Evolutionary conservation across 2,888 invertebrate genomes (phyloP).

Genomic region (Mesorhabditis sp.): DNA sequence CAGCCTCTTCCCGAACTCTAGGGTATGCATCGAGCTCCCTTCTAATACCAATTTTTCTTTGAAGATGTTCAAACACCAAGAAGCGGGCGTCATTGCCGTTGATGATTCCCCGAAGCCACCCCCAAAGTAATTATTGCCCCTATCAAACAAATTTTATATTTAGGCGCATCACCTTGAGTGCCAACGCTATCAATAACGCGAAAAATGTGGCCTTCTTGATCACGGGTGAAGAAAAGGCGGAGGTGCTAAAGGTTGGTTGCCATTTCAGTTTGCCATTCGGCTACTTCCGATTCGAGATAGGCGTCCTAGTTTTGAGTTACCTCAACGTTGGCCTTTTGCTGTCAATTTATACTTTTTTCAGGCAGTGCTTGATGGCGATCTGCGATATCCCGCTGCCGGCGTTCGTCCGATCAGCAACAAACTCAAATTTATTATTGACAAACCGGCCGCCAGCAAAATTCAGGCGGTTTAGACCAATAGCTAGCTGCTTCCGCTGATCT

Average conservation of each 20-base stretch:
- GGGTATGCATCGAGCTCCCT: slow-evolving; percentile 9
- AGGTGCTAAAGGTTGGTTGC: slow-evolving; percentile 72
- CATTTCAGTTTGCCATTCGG: background rate
- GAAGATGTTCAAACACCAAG: background rate
- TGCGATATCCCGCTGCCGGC: slow-evolving; percentile 18
- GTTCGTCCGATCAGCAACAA: slow-evolving; percentile 25
- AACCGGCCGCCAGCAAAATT: slow-evolving; percentile 21
- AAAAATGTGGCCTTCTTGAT: slow-evolving; percentile 78
- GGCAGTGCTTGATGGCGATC: slow-evolving; percentile 13
- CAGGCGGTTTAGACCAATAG: background rate
- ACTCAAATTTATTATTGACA: slow-evolving; percentile 26
- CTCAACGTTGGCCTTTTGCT: background rate
- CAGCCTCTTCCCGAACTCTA: slow-evolving; percentile 82
- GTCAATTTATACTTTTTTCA: slow-evolving; percentile 9
- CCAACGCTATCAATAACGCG: slow-evolving; percentile 72
- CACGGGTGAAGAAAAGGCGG: slow-evolving; percentile 80
- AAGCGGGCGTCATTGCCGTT: slow-evolving; percentile 76
- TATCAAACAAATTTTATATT: background rate
- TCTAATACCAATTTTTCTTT: background rate
- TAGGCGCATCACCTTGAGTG: background rate
- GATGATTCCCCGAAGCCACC: slow-evolving; percentile 95
- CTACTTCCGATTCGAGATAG: no score
- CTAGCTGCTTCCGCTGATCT: background rate
- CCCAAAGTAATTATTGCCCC: slow-evolving; percentile 63
- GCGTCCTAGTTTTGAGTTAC: background rate